Percentiles rank a stretch among this genome's conserved stretches.
phyloP scores from a whole-genome alignment of 30 jellyfish, hydroid and myxozoan species.

The Aurelia aurita complex sp. Pacific region DNA sequence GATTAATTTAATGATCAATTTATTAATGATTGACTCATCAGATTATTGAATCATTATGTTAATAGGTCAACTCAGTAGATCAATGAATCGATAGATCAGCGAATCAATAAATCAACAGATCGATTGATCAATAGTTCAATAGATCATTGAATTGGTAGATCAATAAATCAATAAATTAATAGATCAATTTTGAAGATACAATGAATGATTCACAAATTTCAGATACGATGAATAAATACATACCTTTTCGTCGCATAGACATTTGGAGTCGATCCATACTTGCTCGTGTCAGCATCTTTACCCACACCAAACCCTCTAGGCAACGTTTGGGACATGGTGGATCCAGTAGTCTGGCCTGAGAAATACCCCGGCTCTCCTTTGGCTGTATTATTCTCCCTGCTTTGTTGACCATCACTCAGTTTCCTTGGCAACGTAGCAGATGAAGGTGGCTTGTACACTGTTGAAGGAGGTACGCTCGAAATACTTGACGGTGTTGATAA shows the following conservation, averaged over 20 bases:
- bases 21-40: no score
- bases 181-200: no score
- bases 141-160: no score
- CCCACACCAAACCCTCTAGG: slow-evolving; percentile 45
- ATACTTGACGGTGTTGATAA: no score
- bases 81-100: no score
- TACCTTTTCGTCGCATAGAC: slow-evolving; percentile 39
- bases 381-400: background rate
- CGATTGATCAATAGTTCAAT: no score
- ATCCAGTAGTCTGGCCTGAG: slow-evolving; percentile 38
- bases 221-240: background rate
- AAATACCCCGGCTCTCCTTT: slow-evolving; percentile 17
- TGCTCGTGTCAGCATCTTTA: background rate
- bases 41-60: no score
- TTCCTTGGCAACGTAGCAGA: slow-evolving; percentile 29
- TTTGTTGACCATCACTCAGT: background rate
- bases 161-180: no score
- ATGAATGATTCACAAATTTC: background rate
- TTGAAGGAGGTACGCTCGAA: background rate
- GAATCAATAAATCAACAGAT: no score
- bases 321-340: slow-evolving; percentile 22
- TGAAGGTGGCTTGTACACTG: slow-evolving; percentile 22
- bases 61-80: no score
- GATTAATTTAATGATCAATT: no score
- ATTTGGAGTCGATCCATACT: slow-evolving; percentile 7